Base-by-base conservation (phyloP, 2,113 vertebrate species). In the Pycnonotus jocosus region DNA sequence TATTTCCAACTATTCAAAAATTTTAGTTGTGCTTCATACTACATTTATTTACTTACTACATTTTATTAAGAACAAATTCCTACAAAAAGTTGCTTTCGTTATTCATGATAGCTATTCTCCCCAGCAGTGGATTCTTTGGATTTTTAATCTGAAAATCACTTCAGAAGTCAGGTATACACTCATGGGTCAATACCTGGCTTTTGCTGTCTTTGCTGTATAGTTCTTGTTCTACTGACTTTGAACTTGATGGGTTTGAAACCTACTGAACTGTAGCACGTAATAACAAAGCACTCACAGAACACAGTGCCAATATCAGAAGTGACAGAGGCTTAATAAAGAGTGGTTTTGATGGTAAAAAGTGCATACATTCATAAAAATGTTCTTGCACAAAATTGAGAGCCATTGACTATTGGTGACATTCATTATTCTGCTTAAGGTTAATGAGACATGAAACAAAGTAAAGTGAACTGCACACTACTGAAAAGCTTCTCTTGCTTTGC, bases 61-160 rank as follows among this genome's bases (percentile, higher is more conserved):
- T 73, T 86, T 68, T 79, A 64, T 85, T 72, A 81, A 54, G 14
- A 76, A 27, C 33, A 56, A 25, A 57, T 33, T 10, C 18, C 57
- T 82, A 47, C 24, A 76, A 72, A 85, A 76, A 38, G 4, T 38
- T 68, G 2, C 1, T 72, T 85, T 69, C 69, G 50, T 37, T 85
- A 76, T 69, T 91, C 35, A 47, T 50, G 35, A 37, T 81, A 33
- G 30, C 37, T 73, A n/a, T 62, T 70, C 40, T 51, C 4, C 44
- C 9, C 20, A 47, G 35, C 17, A 81, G 54, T 51, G 60, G 14
- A 25, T 93, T 93, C 12, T 88, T 88, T 70, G 31, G 19, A 64
- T 68, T 93, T 86, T 93, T 79, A 84, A 61, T 79, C 53, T 87
- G 61, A 72, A 84, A 91, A 92, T 81, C 21, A 56, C 76, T 91